Base-by-base conservation (phyloP, 2,888 invertebrate genomes). In the Drosophila planitibia region DNA sequence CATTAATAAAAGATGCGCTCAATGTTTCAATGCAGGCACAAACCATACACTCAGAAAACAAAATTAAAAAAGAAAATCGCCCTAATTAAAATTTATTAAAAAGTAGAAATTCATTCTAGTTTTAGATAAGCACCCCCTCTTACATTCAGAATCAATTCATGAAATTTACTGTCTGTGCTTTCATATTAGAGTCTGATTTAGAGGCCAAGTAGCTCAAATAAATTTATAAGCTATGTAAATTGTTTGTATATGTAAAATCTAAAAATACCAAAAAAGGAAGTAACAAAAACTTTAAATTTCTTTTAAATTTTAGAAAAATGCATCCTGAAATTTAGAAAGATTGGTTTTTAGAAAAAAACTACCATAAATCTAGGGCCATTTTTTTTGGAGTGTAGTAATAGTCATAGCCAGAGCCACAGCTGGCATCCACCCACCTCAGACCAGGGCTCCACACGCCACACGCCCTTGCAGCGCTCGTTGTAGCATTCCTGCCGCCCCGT, bases 381-480 rank as follows among this genome's bases (percentile, higher is more conserved):
- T 47, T 47, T 47, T 41, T 4, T 47, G 4, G 22, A 25, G 47
- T 47, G 47, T 47, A 44, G 44, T 44, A 22, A 6, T 6, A 22
- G 44, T 6, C 25, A 54, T 33, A n/a, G 22, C 12, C 19, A 33
- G 28, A 10, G 33, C 6, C 25, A n/a, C 3, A 6, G 39, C 37
- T 49, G 28, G 4, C 12, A 4, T 33, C 30, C 59, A 89, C 92
- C 93, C 94, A 98, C 98, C 96, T 97, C 96, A 49, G 98, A 98
- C 99, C 99, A 99, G 68, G 97, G 95, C 12, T 98, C 97, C 6
- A 97, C 96, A 73, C 96, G 95, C 99, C 99, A 99, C 60, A 96
- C 96, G 0, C 98, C 97, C 89, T 95, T 96, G 94, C 98, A 99
- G n/a, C 96, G 95, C 78, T 96, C 95, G 90, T 96, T 97, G 89